These are phyloP conservation scores for Polypterus bichir DNA, from an alignment of 2,113 vertebrate genomes.

Conservation along the genomic window DNA sequence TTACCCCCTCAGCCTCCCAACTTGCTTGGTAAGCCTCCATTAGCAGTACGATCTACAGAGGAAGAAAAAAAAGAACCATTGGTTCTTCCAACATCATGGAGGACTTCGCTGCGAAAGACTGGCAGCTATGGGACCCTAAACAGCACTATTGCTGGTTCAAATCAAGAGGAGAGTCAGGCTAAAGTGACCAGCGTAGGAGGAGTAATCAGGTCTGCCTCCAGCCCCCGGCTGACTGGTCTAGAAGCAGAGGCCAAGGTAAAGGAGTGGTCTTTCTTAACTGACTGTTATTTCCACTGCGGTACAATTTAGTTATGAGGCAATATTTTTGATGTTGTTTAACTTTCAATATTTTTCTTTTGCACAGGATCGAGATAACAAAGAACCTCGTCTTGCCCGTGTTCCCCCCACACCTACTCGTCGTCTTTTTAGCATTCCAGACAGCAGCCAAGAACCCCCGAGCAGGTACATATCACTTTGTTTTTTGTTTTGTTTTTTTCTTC, in stretches of 20 bases:
- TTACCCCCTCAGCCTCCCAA: neutral
- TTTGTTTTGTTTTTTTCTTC: too few relatives aligned
- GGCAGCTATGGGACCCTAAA: slow-evolving; percentile 53
- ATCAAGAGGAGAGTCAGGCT: slow-evolving; percentile 31
- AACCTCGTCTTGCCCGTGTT: slow-evolving; percentile 52
- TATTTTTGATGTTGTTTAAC: neutral
- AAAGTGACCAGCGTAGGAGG: slow-evolving; percentile 27
- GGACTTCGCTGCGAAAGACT: slow-evolving; percentile 54
- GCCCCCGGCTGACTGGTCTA: slow-evolving; percentile 50
- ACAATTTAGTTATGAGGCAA: neutral
- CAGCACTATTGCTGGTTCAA: slow-evolving; percentile 23
- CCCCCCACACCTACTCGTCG: slow-evolving; percentile 51
- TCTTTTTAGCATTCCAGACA: slow-evolving; percentile 54
- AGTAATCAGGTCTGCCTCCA: slow-evolving; percentile 58
- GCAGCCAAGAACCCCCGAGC: slow-evolving; percentile 42
- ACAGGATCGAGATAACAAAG: slow-evolving; percentile 20
- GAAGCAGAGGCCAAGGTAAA: slow-evolving; percentile 49
- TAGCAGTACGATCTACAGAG: slow-evolving; percentile 22
- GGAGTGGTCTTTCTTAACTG: neutral
- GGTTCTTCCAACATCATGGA: slow-evolving; percentile 54
- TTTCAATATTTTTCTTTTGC: neutral
- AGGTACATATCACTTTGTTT: slow-evolving; percentile 28
- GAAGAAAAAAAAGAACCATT: slow-evolving; percentile 6
- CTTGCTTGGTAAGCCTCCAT: slow-evolving; percentile 29
- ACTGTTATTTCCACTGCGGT: neutral